These are phyloP conservation scores for Heteropelma amictum DNA, from an alignment of 2,888 invertebrate species.

Conservation along the genomic window DNA sequence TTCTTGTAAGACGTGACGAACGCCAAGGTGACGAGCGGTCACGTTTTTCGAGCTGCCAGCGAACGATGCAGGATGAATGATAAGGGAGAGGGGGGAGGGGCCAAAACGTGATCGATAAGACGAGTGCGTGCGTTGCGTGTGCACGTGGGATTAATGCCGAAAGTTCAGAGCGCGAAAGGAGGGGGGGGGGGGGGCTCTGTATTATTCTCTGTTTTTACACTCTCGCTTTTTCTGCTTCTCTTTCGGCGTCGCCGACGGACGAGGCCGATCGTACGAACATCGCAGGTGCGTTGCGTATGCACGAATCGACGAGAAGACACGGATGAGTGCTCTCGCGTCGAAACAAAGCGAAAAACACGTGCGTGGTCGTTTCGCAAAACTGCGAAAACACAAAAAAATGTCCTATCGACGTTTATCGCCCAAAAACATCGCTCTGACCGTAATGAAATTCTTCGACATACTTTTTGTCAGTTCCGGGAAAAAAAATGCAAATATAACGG, in stretches of 20 bases:
- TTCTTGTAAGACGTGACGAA: background rate
- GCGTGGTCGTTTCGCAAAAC: conserved; percentile 11
- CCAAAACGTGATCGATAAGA: conserved; percentile 46
- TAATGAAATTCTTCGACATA: no score
- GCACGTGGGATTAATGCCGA: conserved; percentile 45
- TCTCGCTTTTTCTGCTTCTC: background rate
- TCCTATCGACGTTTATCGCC: no score
- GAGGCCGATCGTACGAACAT: conserved; percentile 31
- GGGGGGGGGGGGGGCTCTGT: background rate
- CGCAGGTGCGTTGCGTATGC: no score
- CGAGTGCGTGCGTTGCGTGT: conserved; percentile 45
- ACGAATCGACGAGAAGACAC: no score
- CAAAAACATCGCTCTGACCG: no score
- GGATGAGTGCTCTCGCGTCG: background rate
- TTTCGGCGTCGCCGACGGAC: conserved; percentile 41
- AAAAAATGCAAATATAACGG: no score
- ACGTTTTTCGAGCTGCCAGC: no score
- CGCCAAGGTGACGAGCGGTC: no score
- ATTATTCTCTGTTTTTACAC: background rate
- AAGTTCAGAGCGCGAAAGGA: background rate
- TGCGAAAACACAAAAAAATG: conserved; percentile 1
- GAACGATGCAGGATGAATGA: conserved; percentile 3
- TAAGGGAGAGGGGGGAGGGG: background rate
- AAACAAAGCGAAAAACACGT: background rate
- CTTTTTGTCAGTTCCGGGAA: no score